A percentile compares a stretch with the other conserved stretches of the same genome.
Conservation (phyloP, 2,797 vertebrate genomes). For the Syncerus caffer region DNA sequence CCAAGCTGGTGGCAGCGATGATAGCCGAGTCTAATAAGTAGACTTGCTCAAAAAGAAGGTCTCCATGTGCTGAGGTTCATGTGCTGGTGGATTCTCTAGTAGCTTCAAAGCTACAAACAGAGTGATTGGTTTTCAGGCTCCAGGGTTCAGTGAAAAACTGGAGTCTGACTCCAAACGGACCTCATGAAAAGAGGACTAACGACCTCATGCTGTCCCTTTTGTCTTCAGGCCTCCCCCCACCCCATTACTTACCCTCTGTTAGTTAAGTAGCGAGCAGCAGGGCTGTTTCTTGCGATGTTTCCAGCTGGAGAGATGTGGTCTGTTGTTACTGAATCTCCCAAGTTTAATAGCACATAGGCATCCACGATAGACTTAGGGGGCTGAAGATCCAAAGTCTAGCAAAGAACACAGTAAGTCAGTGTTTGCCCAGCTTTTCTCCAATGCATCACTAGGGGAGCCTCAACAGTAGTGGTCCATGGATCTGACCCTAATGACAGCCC, state of each 20-base stretch:
- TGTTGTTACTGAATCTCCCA: slow-evolving; percentile 97
- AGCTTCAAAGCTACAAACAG: background rate
- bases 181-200: background rate
- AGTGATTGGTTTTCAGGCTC: background rate
- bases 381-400: slow-evolving; percentile 88
- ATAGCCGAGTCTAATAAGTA: background rate
- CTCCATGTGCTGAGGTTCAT: background rate
- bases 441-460: background rate
- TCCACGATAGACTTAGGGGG: slow-evolving; percentile 87
- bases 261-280: slow-evolving; percentile 93
- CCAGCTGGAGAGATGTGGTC: slow-evolving; percentile 99
- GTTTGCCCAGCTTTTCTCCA: background rate
- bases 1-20: background rate
- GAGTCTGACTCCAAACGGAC: background rate
- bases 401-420: slow-evolving; percentile 1
- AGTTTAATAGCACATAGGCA: slow-evolving; percentile 92
- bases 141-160: background rate
- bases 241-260: slow-evolving; percentile 87
- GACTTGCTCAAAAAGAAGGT: background rate
- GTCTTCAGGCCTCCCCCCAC: background rate
- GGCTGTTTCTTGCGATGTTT: slow-evolving; percentile 96
- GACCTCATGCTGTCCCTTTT: background rate
- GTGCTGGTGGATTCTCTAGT: background rate
- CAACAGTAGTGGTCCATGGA: background rate
- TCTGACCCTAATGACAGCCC: background rate